These are phyloP conservation scores for Micrastur ruficollis DNA, from an alignment of 2,797 vertebrate species.

Conservation along the genomic window DNA sequence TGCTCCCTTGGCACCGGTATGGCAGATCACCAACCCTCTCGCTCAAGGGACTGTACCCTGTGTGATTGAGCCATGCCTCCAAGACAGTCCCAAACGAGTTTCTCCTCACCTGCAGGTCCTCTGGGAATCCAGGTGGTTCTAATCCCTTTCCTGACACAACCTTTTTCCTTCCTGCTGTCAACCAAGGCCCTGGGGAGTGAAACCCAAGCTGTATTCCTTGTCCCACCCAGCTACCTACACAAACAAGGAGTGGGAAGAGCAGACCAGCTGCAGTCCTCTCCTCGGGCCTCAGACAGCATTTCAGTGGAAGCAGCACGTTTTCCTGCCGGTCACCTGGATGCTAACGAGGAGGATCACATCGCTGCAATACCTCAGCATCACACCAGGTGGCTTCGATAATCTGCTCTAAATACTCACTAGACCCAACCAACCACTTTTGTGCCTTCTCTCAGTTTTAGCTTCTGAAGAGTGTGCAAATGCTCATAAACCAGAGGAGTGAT, in stretches of 20 bases:
- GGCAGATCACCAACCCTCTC: fast-evolving
- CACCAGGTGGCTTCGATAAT: not conserved
- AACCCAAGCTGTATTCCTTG: not conserved
- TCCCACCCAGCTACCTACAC: not conserved
- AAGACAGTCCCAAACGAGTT: fast-evolving
- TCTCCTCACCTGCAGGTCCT: not conserved
- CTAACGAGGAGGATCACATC: fast-evolving
- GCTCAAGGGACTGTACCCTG: not conserved
- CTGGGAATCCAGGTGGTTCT: not conserved
- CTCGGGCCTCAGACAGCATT: fast-evolving
- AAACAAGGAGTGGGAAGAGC: not conserved
- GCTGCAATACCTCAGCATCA: not conserved
- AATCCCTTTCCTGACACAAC: not conserved
- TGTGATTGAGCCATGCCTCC: fast-evolving
- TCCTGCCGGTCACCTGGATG: not conserved
- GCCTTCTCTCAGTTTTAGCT: not conserved
- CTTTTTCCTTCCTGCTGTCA: not conserved
- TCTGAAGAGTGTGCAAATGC: not conserved
- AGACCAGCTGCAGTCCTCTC: not conserved
- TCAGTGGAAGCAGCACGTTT: not conserved
- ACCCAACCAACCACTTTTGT: not conserved
- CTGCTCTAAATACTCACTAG: not conserved
- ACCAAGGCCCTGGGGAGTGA: fast-evolving
- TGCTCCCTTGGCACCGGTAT: not conserved
- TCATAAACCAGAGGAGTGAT: fast-evolving